Conservation (phyloP, 2,113 vertebrate genomes). For the Neodon shergylaensis region DNA sequence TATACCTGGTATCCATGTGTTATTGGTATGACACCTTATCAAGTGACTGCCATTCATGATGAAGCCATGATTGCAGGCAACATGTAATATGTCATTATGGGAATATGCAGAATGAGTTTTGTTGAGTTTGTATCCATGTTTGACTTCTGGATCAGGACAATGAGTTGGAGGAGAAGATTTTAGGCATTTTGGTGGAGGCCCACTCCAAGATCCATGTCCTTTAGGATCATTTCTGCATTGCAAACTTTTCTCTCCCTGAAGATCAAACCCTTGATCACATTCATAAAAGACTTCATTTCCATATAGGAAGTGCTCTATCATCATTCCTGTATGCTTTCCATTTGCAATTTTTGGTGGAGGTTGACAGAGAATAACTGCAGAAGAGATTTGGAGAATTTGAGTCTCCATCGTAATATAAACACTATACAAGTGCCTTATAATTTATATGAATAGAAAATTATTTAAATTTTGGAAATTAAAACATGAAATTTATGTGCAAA, state of each 20-base stretch:
- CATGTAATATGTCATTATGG: slow-evolving; percentile 45
- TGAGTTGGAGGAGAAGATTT: not conserved
- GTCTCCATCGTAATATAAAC: not conserved
- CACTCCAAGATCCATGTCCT: slow-evolving; percentile 60
- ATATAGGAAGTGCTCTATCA: not conserved
- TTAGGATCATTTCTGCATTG: slow-evolving; percentile 12
- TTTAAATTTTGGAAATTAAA: not conserved
- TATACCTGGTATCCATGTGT: slow-evolving; percentile 74
- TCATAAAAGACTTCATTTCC: slow-evolving; percentile 48
- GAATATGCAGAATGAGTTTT: not conserved
- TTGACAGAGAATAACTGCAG: slow-evolving; percentile 56
- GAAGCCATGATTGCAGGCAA: slow-evolving; percentile 72
- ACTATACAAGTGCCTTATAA: not conserved
- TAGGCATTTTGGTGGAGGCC: slow-evolving; percentile 47
- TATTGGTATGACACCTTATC: slow-evolving; percentile 69
- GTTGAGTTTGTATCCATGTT: slow-evolving; percentile 56
- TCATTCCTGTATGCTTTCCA: not conserved
- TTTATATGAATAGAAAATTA: not conserved
- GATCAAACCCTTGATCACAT: slow-evolving; percentile 65
- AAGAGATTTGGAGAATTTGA: slow-evolving; percentile 7
- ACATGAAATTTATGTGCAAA: not conserved
- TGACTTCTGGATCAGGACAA: slow-evolving; percentile 67
- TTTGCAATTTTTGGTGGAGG: slow-evolving; percentile 11
- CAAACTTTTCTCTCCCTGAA: slow-evolving; percentile 58
- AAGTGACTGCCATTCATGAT: slow-evolving; percentile 69